Percentiles rank a stretch among this genome's conserved stretches.
phyloP scores from a whole-genome alignment of 2,113 vertebrate species.

The Chionomys nivalis region DNA sequence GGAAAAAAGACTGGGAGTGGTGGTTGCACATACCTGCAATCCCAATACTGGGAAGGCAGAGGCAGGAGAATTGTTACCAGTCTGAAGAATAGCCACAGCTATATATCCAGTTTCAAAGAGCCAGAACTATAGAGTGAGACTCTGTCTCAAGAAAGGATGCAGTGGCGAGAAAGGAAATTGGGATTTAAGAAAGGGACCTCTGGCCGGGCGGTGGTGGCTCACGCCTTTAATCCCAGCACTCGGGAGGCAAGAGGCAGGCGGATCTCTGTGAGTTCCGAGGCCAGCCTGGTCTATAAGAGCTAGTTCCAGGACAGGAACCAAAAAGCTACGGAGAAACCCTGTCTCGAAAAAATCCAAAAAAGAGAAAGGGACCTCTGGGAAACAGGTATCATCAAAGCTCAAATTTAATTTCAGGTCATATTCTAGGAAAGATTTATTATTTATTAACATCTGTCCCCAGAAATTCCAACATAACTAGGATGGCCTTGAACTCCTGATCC shows the following conservation, averaged over 20 bases:
- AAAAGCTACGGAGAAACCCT: no score
- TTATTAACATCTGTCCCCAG: neutral
- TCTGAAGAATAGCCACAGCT: neutral
- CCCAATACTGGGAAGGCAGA: neutral
- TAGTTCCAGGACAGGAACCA: no score
- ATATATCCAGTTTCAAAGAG: neutral
- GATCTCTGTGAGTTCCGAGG: no score
- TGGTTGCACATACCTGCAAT: neutral
- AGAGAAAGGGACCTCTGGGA: neutral
- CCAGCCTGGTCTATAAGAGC: no score
- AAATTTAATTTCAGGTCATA: neutral
- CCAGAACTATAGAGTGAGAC: neutral
- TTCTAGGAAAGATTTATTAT: neutral
- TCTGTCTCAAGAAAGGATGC: neutral
- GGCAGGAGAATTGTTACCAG: neutral
- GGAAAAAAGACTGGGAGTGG: neutral
- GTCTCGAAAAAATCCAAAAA: no score
- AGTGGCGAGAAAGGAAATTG: neutral
- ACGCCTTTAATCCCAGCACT: no score
- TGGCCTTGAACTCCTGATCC: neutral
- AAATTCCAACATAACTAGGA: neutral
- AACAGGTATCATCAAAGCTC: neutral
- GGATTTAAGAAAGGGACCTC: constrained; percentile 13
- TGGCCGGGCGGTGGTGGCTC: no score
- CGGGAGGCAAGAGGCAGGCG: no score